Base-by-base conservation (phyloP, 2,888 invertebrate genomes). In the Eucriotettix oculatus region DNA sequence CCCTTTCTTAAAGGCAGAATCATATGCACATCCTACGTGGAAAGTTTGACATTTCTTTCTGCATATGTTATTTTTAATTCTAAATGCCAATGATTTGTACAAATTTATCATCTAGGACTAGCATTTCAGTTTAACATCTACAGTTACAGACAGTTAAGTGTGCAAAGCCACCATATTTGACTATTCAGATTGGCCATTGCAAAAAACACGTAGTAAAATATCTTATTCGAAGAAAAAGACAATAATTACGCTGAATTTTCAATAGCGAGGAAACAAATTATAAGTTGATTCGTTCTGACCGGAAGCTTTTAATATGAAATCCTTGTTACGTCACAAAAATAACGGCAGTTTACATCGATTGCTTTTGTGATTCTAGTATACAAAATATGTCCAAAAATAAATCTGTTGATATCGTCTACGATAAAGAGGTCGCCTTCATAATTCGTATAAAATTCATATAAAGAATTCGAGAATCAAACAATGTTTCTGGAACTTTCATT, bases 1-100 rank as follows among this genome's bases (percentile, higher is more conserved):
- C 58, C 58, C 53, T 58, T 58, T 58, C 58, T 58, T 53, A 14
- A 40, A 58, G 58, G 58, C 58, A 53, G 17, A 58, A 58, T 58
- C 58, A 58, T 58, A 58, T 58, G 58, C 58, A 58, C 58, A 42
- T 52, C 58, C 42, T 16, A 29, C 53, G 42, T 40, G 58, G 53
- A 58, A 58, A 42, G 58, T 57, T 48, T 16, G 48, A 43, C 17
- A 43, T 17, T 29, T n/a, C 55, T 41, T 40, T 55, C 12, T 40
- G 17, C 16, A 16, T n/a, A 17, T 16, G 16, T 40, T 16, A 40
- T 55, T 9, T 40, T 41, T 40, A 55, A 42, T 40, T 55, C 40
- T 11, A 40, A 40, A 40, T 9, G 41, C 40, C 29, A n/a, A 11
- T 55, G n/a, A 14, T 10, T 55, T 41, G 41, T 16, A 40, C 10